phyloP scores from a whole-genome alignment of 2,113 vertebrate species.

The Coregonus clupeaformis region DNA sequence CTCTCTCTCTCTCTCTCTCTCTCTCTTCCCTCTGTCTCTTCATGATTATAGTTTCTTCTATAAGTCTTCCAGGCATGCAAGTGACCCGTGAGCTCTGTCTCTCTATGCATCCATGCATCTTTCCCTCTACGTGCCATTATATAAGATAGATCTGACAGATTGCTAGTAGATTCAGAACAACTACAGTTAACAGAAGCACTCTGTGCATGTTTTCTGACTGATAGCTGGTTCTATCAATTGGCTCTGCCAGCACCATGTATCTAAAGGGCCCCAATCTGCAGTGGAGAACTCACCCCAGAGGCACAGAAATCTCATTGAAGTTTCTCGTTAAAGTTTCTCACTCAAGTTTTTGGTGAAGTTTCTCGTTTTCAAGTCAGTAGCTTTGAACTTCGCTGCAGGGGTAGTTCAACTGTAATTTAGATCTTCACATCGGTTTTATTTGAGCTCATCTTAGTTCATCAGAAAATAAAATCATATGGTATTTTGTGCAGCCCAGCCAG shows the following conservation, averaged over 20 bases:
- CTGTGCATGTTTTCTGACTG: constrained; percentile 42
- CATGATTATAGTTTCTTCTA: constrained; percentile 49
- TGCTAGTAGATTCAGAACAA: constrained; percentile 38
- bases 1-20: too few relatives aligned
- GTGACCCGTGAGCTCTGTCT: constrained; percentile 71
- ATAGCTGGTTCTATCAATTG: constrained; percentile 49
- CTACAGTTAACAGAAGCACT: background rate
- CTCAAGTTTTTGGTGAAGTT: constrained; percentile 26
- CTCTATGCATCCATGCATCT: constrained; percentile 39
- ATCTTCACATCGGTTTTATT: background rate
- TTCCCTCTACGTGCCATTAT: constrained; percentile 15
- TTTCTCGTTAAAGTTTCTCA: constrained; percentile 38
- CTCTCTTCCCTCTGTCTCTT: constrained; percentile 9
- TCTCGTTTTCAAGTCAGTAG: constrained; percentile 19
- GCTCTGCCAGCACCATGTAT: constrained; percentile 36
- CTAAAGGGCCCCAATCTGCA: constrained; percentile 32
- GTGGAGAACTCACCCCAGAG: constrained; percentile 42
- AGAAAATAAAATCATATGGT: background rate
- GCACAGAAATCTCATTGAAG: constrained; percentile 36
- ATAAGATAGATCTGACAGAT: constrained; percentile 48
- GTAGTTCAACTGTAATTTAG: constrained; percentile 1
- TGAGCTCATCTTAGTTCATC: background rate
- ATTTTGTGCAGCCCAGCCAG: background rate
- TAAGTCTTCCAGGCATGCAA: constrained; percentile 73
- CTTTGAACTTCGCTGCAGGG: background rate